Evolutionary conservation across 2,113 vertebrate genomes (phyloP).

Genomic region (Carettochelys insculpta): DNA sequence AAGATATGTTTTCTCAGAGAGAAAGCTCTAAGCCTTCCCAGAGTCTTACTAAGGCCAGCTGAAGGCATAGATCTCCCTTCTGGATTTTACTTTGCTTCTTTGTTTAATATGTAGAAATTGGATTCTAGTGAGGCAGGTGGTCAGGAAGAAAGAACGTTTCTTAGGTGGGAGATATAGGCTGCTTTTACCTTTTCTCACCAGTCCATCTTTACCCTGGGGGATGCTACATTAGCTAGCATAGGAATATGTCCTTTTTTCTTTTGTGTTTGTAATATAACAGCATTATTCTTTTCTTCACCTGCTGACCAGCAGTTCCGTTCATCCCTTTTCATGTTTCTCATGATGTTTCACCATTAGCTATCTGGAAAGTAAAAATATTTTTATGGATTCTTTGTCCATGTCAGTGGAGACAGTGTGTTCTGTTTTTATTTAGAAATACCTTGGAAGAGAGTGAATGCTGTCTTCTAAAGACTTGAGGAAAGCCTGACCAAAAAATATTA

Average conservation of each 20-base stretch:
- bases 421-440: constrained; percentile 3
- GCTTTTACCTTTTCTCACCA: not conserved
- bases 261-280: not conserved
- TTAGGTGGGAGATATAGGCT: not conserved
- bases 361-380: constrained; percentile 29
- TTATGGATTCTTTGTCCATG: not conserved
- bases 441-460: not conserved
- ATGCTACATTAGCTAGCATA: not conserved
- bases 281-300: not conserved
- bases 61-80: constrained; percentile 13
- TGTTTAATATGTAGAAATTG: not conserved
- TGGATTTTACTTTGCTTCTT: constrained; percentile 44
- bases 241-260: fast-evolving
- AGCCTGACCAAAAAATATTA: not conserved
- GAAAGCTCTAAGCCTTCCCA: not conserved
- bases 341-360: not conserved
- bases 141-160: not conserved
- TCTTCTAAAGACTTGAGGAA: not conserved
- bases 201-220: not conserved
- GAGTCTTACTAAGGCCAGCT: constrained; percentile 7
- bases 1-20: constrained; percentile 16
- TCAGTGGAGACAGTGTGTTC: not conserved
- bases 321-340: constrained; percentile 14
- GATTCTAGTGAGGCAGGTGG: not conserved
- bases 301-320: not conserved